Evolutionary conservation across 1,140 invertebrate genomes (phyloP).

Genomic region (Micrasema longulum): DNA sequence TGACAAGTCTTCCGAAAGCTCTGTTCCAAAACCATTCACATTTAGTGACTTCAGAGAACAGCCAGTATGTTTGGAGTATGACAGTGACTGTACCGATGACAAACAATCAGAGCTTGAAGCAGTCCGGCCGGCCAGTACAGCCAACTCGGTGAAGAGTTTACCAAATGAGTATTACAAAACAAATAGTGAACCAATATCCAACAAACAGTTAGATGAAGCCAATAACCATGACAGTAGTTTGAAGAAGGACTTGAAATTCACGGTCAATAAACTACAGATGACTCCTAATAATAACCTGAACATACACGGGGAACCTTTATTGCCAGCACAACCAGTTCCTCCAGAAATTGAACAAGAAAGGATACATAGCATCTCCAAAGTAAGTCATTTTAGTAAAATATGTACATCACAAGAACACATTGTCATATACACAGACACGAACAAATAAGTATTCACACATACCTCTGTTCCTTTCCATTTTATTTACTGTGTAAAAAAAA

Average conservation of each 20-base stretch:
- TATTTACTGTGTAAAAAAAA: too few relatives aligned
- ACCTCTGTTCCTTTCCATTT: too few relatives aligned
- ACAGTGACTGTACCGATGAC: slow-evolving; percentile 35
- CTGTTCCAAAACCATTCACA: slow-evolving; percentile 61
- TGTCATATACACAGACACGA: too few relatives aligned
- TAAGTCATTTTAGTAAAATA: too few relatives aligned
- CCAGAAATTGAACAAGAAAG: slow-evolving; percentile 83
- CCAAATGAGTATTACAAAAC: slow-evolving; percentile 4
- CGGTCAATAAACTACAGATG: slow-evolving; percentile 19
- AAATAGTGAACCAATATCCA: neutral
- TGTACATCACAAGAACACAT: too few relatives aligned
- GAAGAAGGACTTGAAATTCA: slow-evolving; percentile 33
- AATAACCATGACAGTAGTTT: slow-evolving; percentile 1
- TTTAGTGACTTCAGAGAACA: slow-evolving; percentile 66
- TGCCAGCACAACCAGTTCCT: slow-evolving; percentile 71
- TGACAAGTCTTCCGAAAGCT: slow-evolving; percentile 11
- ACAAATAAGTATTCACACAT: too few relatives aligned
- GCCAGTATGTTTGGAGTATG: slow-evolving; percentile 48
- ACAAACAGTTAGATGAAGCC: neutral
- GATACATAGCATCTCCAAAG: slow-evolving; percentile 83
- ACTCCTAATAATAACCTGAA: slow-evolving; percentile 23
- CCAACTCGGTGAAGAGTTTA: neutral
- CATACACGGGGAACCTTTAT: slow-evolving; percentile 58
- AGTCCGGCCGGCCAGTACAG: neutral
- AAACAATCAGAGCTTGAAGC: neutral